phyloP scores from a whole-genome alignment of 1,140 invertebrate species.

The Aphelinus certus region DNA sequence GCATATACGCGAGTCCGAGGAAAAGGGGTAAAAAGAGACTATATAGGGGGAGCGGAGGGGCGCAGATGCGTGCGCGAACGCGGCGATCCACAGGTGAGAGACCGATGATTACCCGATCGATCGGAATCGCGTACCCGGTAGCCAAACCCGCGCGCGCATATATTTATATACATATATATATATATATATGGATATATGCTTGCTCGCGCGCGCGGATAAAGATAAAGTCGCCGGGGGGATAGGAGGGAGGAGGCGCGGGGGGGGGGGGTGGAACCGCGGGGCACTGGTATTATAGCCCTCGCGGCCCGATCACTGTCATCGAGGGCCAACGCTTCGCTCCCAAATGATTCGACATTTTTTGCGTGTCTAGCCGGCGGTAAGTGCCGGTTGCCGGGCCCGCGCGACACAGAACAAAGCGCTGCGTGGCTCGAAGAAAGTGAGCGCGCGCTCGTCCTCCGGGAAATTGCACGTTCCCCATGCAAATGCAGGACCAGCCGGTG shows the following conservation, averaged over 20 bases:
- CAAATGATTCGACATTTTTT: constrained; percentile 53
- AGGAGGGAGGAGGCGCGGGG: background rate
- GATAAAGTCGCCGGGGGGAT: background rate
- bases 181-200: too few species aligned
- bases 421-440: constrained; percentile 10
- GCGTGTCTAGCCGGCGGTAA: constrained; percentile 64
- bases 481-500: constrained; percentile 49
- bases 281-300: constrained; percentile 41
- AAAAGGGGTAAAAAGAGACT: too few species aligned
- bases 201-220: background rate
- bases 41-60: too few species aligned
- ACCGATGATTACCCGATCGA: constrained; percentile 61
- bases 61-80: background rate
- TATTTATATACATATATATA: background rate
- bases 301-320: constrained; percentile 58
- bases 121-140: constrained; percentile 18
- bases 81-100: constrained; percentile 54
- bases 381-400: constrained; percentile 54
- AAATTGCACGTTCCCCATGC: constrained; percentile 62
- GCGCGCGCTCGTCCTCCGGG: constrained; percentile 37
- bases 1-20: too few species aligned
- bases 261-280: constrained; percentile 37
- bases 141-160: constrained; percentile 2
- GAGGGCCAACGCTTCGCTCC: constrained; percentile 50
- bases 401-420: background rate